Evolutionary conservation across 2,113 vertebrate species (phyloP).

Genomic region (Trematocara macrostoma): DNA sequence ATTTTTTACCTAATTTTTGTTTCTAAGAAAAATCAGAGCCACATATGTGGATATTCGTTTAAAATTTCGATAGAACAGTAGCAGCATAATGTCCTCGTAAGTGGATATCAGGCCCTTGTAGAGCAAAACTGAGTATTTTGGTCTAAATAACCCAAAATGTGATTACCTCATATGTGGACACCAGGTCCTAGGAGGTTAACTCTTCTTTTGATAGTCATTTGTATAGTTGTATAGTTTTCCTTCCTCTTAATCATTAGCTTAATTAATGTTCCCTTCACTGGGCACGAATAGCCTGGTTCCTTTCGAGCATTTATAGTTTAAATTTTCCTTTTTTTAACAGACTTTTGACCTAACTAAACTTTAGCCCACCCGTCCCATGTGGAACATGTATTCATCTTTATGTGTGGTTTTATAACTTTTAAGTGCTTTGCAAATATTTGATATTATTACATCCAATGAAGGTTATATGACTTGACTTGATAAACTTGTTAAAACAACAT

Average conservation of each 20-base stretch:
- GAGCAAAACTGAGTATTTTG: accelerated
- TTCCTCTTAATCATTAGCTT: not conserved
- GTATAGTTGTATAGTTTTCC: not conserved
- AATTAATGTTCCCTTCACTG: not conserved
- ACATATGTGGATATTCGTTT: not conserved
- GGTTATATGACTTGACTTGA: not conserved
- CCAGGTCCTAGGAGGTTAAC: not conserved
- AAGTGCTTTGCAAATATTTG: not conserved
- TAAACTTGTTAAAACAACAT: not conserved
- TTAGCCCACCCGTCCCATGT: accelerated
- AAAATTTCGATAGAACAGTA: not conserved
- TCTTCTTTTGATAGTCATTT: not conserved
- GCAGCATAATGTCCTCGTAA: not conserved
- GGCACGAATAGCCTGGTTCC: not conserved
- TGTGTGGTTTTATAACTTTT: not conserved
- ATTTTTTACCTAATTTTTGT: not conserved
- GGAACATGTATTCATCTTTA: not conserved
- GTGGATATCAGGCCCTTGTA: not conserved
- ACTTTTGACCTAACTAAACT: not conserved
- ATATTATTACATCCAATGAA: not conserved
- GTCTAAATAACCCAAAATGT: not conserved
- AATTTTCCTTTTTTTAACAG: not conserved
- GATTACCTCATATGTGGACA: not conserved
- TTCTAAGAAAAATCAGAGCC: not conserved
- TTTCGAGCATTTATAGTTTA: accelerated